Evolutionary conservation across 2,797 vertebrate species (phyloP).

Genomic region (Coregonus sp.): DNA sequence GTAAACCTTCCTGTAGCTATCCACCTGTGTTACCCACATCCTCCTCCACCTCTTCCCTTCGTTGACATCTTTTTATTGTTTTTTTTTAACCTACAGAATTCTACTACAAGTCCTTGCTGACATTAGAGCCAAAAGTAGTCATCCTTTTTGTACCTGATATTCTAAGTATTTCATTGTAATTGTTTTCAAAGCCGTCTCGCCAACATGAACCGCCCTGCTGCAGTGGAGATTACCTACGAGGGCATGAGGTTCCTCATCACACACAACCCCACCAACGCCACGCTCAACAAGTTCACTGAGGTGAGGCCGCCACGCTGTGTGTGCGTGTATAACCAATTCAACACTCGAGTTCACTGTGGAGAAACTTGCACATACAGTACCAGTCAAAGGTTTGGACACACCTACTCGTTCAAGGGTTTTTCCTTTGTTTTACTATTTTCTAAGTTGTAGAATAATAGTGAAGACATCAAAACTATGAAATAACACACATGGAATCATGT

Average conservation of each 20-base stretch:
- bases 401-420: too few relatives aligned
- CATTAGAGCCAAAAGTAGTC: conserved; percentile 79
- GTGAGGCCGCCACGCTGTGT: conserved; percentile 68
- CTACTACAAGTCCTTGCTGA: conserved; percentile 71
- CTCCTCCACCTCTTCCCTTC: conserved; percentile 45
- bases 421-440: too few relatives aligned
- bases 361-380: not conserved
- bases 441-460: too few relatives aligned
- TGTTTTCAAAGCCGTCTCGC: conserved; percentile 86
- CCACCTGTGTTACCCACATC: conserved; percentile 21
- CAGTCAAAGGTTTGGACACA: too few relatives aligned
- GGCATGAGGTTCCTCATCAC: conserved; percentile 99
- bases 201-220: conserved; percentile 99
- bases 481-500: too few relatives aligned
- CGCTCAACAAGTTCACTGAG: conserved; percentile 98
- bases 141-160: conserved; percentile 43
- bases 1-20: conserved; percentile 65
- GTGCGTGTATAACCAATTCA: not conserved
- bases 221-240: conserved; percentile 95
- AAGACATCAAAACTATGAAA: too few relatives aligned
- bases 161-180: conserved; percentile 78
- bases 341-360: not conserved
- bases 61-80: conserved; percentile 59
- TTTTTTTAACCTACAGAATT: conserved; percentile 62
- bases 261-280: conserved; percentile 98